A percentile compares a stretch with the other conserved stretches of the same genome.
Evolutionary conservation across 2,797 vertebrate genomes (phyloP).

Genomic region (Alfaro cultratus): DNA sequence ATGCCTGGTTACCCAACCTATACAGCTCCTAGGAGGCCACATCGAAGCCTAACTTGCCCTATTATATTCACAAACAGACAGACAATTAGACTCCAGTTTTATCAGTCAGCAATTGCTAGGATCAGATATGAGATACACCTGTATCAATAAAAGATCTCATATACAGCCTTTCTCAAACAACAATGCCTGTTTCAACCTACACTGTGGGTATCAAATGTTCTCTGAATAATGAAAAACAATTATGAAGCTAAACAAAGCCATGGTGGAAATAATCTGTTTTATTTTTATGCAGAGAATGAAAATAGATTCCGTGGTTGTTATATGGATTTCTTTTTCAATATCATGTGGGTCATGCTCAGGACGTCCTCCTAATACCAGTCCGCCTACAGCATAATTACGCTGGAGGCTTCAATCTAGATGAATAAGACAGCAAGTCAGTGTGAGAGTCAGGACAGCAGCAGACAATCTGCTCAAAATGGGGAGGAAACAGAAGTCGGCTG

Average conservation of each 20-base stretch:
- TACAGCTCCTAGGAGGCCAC: constrained; percentile 20
- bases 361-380: constrained; percentile 63
- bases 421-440: constrained; percentile 64
- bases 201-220: constrained; percentile 79
- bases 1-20: constrained; percentile 6
- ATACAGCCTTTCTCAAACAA: constrained; percentile 78
- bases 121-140: constrained; percentile 78
- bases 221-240: constrained; percentile 84
- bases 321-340: constrained; percentile 69
- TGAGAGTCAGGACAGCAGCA: constrained; percentile 57
- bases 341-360: constrained; percentile 70
- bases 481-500: constrained; percentile 82
- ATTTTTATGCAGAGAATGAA: constrained; percentile 75
- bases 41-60: constrained; percentile 36
- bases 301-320: constrained; percentile 71
- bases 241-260: constrained; percentile 82
- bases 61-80: constrained; percentile 77
- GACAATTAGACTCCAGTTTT: constrained; percentile 76
- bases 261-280: constrained; percentile 74
- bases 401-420: constrained; percentile 71
- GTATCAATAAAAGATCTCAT: constrained; percentile 83
- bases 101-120: constrained; percentile 76
- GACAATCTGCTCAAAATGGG: constrained; percentile 74
- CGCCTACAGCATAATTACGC: constrained; percentile 54
- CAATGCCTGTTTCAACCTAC: constrained; percentile 79